Percentiles rank a stretch among this genome's conserved stretches.
Conservation (phyloP, 2,113 vertebrate species). For the Brachionichthys hirsutus region DNA sequence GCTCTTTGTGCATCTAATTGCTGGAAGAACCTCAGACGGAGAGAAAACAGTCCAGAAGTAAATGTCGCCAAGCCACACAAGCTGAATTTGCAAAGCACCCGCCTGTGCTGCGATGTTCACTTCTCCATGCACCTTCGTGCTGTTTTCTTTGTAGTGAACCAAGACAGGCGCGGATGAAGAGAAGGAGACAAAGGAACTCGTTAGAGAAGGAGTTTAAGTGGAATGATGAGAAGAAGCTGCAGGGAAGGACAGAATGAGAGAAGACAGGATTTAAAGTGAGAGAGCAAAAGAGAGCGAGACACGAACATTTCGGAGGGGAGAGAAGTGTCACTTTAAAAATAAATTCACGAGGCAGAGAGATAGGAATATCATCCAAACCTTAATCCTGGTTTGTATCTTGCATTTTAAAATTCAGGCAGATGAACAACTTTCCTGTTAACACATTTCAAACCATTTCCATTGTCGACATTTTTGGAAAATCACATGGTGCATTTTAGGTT, state of each 20-base stretch:
- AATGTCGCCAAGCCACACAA: background rate
- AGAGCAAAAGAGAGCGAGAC: constrained; percentile 27
- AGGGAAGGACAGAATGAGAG: constrained; percentile 64
- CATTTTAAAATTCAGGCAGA: constrained; percentile 26
- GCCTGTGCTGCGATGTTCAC: constrained; percentile 15
- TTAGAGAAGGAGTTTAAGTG: constrained; percentile 68
- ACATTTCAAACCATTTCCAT: background rate
- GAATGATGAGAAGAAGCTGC: constrained; percentile 70
- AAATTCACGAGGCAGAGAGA: constrained; percentile 35
- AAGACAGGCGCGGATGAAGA: constrained; percentile 22
- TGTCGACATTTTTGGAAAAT: no score
- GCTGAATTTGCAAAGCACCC: constrained; percentile 6
- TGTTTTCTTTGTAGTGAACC: constrained; percentile 10
- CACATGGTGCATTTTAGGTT: no score
- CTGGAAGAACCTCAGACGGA: background rate
- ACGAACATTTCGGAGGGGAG: constrained; percentile 39
- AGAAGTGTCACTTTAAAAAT: constrained; percentile 60
- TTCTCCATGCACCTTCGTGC: background rate
- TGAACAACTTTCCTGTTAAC: background rate
- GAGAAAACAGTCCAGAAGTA: background rate
- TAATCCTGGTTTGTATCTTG: constrained; percentile 58
- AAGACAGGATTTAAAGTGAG: constrained; percentile 60
- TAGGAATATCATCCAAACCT: constrained; percentile 33
- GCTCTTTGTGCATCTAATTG: no score
- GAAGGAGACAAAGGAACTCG: constrained; percentile 50